Evolutionary conservation across 2,113 vertebrate genomes (phyloP), one percentile per base, ranked within the genome.

Genomic region (Poeciliopsis retropinna): DNA sequence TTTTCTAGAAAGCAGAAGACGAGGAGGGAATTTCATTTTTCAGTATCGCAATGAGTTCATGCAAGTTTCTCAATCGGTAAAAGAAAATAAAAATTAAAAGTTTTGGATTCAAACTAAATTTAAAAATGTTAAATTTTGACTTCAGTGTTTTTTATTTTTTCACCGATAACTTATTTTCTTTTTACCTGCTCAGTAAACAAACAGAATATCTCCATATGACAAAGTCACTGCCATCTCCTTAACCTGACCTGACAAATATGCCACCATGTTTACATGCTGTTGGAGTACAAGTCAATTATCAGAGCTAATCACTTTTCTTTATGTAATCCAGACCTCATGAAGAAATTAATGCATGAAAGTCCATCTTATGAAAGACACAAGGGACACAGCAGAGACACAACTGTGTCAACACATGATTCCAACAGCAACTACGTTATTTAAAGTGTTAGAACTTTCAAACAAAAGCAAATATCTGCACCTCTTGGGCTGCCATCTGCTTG

Each of bases 401-500:
- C 37, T 15, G 0, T 54, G 51, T 67, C 44, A 54, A 75, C 70
- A 14, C 57, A 67, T 0, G 25, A 10, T 54, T 25, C 19, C 25
- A n/a, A 11, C 19, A n/a, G 25, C 51, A 57, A n/a, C 10, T 57
- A 57, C 22, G 11, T 25, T 57, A n/a, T 0, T 76, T 64, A 64
- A n/a, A 68, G 30, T 31, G 64, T 61, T 82, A 65, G 29, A 76
- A 78, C 60, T 30, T 51, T 57, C 70, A 17, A 67, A 68, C 32
- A 51, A 14, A 51, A 39, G 68, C 17, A 47, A 81, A 80, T 66
- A 81, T 30, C 2, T 64, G 44, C 32, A 73, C 64, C 64, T 54
- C 73, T n/a, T 88, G 72, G 62, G 72, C 66, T 70, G 30, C 69
- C n/a, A 17, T 47, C 60, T 81, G 71, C 61, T 65, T 61, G 47